Evolutionary conservation across 2,113 vertebrate species (phyloP), one percentile per base, ranked within the genome.

Genomic region (Myrmophylax atrothorax): DNA sequence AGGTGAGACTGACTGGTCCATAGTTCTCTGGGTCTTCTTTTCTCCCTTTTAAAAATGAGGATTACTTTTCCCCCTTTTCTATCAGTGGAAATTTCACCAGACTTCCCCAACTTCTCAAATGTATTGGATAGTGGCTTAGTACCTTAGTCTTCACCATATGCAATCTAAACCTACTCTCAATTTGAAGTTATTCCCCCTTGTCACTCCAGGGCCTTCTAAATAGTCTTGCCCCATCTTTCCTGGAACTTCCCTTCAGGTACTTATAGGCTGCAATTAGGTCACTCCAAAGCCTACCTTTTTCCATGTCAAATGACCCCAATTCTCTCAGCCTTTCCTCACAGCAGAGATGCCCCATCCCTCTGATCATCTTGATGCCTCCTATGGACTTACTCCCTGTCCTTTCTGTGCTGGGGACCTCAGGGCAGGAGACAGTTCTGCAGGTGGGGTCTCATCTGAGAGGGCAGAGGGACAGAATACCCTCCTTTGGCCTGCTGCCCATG

Each of bases 381-480:
- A 35, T 33, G 44, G 14, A 2, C 1, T 56, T 0, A 0, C 20
- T 26, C 73, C 0, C 50, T 0, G 0, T 74, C 52, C 37, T 67
- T 24, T 29, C 12, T 58, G 20, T 38, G 37, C 38, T 46, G 52
- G 46, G 46, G 4, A 13, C 5, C 9, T 24, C 87, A 53, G 38
- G 53, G 28, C 77, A 59, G 60, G 52, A 44, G 23, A 38, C 77
- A 89, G 44, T 28, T 66, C 37, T 67, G 44, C 60, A 46, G 69
- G 9, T 58, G 46, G 12, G 60, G 6, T 49, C 44, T 89, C 66
- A 59, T 5, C 37, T 37, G 33, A 28, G 33, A 8, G 50, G 67
- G 20, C 24, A 72, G 5, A 80, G 40, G 29, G 59, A 5, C 37
- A 66, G 17, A 33, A 58, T 50, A 7, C 7, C 7, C 14, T 9